Conservation (phyloP, 2,113 vertebrate genomes). For the Cinclus cinclus region DNA sequence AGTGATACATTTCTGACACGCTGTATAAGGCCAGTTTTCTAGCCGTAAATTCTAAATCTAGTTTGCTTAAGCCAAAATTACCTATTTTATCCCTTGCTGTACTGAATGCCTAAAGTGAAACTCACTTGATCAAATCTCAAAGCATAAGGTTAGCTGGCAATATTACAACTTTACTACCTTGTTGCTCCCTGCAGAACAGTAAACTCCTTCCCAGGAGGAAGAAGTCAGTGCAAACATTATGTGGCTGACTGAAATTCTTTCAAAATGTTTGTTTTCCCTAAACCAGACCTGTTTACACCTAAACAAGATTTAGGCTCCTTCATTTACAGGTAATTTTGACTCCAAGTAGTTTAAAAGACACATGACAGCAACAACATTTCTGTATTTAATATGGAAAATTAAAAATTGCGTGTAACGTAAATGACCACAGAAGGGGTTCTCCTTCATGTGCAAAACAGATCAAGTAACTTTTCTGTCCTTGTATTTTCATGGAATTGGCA, state of each 20-base stretch:
- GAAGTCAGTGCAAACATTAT: not conserved
- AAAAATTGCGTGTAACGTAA: not conserved
- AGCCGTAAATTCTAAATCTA: not conserved
- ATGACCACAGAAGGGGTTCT: not conserved
- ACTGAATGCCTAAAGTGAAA: not conserved
- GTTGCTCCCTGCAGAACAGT: not conserved
- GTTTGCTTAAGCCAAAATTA: not conserved
- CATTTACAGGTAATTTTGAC: not conserved
- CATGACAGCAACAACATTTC: not conserved
- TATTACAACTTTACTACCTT: not conserved
- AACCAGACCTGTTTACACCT: not conserved
- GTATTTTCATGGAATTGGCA: not conserved
- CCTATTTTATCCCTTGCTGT: not conserved
- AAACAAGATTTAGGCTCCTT: not conserved
- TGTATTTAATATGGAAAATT: not conserved
- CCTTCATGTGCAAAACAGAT: not conserved
- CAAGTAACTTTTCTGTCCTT: not conserved
- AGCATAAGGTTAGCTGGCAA: not conserved
- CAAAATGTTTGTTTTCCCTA: not conserved
- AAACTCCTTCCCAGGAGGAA: not conserved
- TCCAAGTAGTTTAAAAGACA: not conserved
- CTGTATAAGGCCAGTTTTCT: not conserved
- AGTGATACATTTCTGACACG: not conserved
- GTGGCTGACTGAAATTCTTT: not conserved
- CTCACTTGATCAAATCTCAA: not conserved